Percentiles rank a stretch among this genome's conserved stretches.
These are phyloP conservation scores for Delphinapterus leucas DNA, from an alignment of 2,113 vertebrate genomes.

Conservation along the genomic window DNA sequence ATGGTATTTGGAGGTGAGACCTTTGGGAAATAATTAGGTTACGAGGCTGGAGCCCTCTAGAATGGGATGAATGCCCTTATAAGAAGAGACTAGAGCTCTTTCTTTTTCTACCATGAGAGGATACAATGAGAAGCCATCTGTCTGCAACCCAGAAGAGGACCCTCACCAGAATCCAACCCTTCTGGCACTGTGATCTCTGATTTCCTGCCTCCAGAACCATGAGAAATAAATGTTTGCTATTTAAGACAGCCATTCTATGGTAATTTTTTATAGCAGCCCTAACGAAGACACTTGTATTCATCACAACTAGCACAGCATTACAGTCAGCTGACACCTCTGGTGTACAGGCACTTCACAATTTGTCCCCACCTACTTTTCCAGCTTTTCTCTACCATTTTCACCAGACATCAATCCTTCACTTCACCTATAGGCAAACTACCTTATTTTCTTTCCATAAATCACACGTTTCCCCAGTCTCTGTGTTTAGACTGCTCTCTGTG, in stretches of 20 bases:
- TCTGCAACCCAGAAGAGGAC: background rate
- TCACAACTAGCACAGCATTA: background rate
- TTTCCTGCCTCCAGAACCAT: background rate
- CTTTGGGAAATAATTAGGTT: background rate
- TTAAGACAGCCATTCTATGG: background rate
- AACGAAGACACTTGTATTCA: background rate
- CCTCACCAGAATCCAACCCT: background rate
- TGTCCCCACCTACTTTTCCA: background rate
- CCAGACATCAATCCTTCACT: background rate
- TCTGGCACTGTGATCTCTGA: background rate
- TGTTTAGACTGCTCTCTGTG: background rate
- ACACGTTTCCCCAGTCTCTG: background rate
- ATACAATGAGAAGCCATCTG: background rate
- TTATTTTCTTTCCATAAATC: background rate
- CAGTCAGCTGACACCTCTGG: background rate
- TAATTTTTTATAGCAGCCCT: background rate
- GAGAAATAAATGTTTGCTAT: background rate
- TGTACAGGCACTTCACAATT: background rate
- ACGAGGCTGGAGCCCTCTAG: background rate
- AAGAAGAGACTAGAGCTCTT: background rate
- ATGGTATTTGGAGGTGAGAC: background rate
- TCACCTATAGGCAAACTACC: background rate
- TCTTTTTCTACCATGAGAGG: background rate
- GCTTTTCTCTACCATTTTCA: background rate
- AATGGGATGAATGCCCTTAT: background rate